A percentile compares a stretch with the other conserved stretches of the same genome.
Conservation (phyloP, 2,888 invertebrate genomes). For the Beris morrisii region DNA sequence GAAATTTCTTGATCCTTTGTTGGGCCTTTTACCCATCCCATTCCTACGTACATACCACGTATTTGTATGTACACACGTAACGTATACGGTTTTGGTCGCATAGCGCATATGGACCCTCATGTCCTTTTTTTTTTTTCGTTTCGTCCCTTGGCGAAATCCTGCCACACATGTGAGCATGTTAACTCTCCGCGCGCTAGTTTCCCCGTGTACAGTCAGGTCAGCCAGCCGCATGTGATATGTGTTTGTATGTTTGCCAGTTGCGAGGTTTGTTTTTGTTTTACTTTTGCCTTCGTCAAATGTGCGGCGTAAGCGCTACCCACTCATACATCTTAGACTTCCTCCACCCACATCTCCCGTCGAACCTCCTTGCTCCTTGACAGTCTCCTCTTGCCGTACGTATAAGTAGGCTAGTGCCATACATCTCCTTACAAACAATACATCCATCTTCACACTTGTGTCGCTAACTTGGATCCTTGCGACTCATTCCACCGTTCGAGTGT, state of each 20-base stretch:
- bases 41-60: neutral
- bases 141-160: slow-evolving; percentile 33
- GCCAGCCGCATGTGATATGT: slow-evolving; percentile 21
- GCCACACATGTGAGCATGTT: slow-evolving; percentile 36
- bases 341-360: slow-evolving; percentile 2
- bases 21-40: slow-evolving; percentile 4
- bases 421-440: slow-evolving; percentile 40
- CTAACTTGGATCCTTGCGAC: slow-evolving; percentile 36
- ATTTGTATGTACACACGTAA: slow-evolving; percentile 21
- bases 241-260: slow-evolving; percentile 11
- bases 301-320: slow-evolving; percentile 37
- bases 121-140: slow-evolving; percentile 30
- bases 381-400: slow-evolving; percentile 21
- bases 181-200: slow-evolving; percentile 34
- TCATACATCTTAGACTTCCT: slow-evolving; percentile 30
- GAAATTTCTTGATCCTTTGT: slow-evolving; percentile 31
- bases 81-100: slow-evolving; percentile 16
- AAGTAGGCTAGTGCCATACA: slow-evolving; percentile 25
- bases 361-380: slow-evolving; percentile 1
- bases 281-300: slow-evolving; percentile 38
- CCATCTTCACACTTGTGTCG: slow-evolving; percentile 40
- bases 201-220: slow-evolving; percentile 23
- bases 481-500: slow-evolving; percentile 2
- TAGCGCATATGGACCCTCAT: slow-evolving; percentile 25
- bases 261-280: slow-evolving; percentile 38